Evolutionary conservation across 2,113 vertebrate species (phyloP).

Genomic region (Amphiprion percula): DNA sequence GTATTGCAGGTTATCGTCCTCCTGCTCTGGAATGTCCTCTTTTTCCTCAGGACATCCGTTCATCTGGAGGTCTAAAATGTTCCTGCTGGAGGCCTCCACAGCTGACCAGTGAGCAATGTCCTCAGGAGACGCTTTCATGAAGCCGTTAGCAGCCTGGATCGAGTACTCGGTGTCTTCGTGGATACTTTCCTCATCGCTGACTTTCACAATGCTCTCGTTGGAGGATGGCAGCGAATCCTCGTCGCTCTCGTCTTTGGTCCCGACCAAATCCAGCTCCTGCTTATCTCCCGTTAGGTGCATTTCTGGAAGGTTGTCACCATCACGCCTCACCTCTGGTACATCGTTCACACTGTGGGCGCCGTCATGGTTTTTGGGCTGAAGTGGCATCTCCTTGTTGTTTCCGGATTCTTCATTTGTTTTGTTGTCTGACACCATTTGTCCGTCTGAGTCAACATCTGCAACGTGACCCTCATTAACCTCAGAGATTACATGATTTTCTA

Average conservation of each 20-base stretch:
- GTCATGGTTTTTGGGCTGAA: neutral
- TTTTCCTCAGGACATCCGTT: constrained; percentile 26
- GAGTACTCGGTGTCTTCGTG: constrained; percentile 35
- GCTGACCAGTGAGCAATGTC: constrained; percentile 33
- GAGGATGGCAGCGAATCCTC: constrained; percentile 61
- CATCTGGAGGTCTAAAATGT: constrained; percentile 41
- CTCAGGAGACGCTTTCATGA: constrained; percentile 6
- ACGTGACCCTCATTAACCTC: neutral
- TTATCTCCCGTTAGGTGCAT: neutral
- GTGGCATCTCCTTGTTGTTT: neutral
- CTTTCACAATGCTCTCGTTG: constrained; percentile 65
- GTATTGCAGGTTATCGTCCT: neutral
- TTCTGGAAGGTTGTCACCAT: neutral
- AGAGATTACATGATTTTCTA: neutral
- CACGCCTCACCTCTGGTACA: neutral
- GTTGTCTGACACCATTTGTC: neutral
- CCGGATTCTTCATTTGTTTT: neutral
- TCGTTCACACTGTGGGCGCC: neutral
- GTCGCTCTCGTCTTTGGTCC: constrained; percentile 5
- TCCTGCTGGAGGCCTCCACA: neutral
- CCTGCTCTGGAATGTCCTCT: neutral
- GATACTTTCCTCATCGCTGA: constrained; percentile 66
- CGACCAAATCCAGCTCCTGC: constrained; percentile 5
- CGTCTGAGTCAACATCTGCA: neutral
- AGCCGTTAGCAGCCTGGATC: constrained; percentile 12